Base-by-base conservation (phyloP, 1,140 invertebrate genomes). In the Drosophila simulans region DNA sequence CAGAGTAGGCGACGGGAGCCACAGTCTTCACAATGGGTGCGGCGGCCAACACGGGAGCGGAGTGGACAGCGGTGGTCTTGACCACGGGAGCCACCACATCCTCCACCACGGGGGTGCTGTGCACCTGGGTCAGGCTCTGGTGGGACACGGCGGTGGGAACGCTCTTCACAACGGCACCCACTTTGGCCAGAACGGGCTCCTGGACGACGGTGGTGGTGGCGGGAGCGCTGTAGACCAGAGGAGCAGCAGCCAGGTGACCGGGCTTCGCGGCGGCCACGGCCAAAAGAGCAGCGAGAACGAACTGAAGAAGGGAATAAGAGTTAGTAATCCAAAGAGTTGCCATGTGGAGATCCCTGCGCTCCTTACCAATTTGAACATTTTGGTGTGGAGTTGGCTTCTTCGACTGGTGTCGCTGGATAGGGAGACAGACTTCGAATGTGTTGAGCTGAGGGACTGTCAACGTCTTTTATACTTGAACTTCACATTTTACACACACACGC, bases 221-320 rank as follows among this genome's bases (percentile, higher is more conserved):
- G 15, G 80, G 72, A 15, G 81, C 77, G 54, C 73, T 79, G 40
- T 88, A 81, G 35, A 91, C 82, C 52, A 91, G 37, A 7, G 88
- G 83, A 20, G 80, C 70, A n/a, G 55, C 73, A n/a, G 71, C 75
- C 70, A 82, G 56, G 40, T 79, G 71, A 10, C 93, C 93, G 13
- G 94, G 94, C 57, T 92, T 92, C 56, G 94, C 94, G 59, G 93
- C 86, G 39, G 93, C 94, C 15, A 93, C 92, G 71, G 94, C 94
- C 84, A 95, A 74, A 74, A 95, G 77, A 72, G 94, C 93, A 80
- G 93, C 92, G 91, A 95, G 93, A 91, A 94, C 94, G 84, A 94
- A 84, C 94, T 94, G 69, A 69, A 63, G 7, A 25, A 8, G 15
- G 3, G 37, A 15, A 22, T 15, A 20, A 0, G n/a, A 27, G 56